Percentiles rank a stretch among this genome's conserved stretches.
These are phyloP conservation scores for Agrochola macilenta DNA, from an alignment of 2,888 invertebrate genomes.

Conservation along the genomic window DNA sequence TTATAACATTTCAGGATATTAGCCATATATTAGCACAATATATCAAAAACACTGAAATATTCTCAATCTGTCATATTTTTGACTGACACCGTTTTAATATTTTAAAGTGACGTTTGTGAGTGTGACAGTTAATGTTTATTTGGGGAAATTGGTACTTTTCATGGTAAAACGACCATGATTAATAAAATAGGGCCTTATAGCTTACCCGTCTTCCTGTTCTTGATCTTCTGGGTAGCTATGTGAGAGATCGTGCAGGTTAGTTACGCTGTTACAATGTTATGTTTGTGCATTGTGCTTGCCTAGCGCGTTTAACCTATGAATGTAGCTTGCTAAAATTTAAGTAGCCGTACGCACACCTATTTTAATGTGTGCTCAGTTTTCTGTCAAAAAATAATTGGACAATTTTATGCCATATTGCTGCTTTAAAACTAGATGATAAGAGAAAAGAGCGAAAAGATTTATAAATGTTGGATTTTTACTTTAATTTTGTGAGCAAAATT, in stretches of 20 bases:
- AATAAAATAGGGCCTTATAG: constrained; percentile 23
- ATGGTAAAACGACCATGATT: not conserved
- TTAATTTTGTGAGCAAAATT: not conserved
- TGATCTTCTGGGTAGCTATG: constrained; percentile 53
- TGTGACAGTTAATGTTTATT: not conserved
- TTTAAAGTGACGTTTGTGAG: not conserved
- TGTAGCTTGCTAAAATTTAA: no score
- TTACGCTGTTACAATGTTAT: constrained; percentile 11
- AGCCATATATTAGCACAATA: no score
- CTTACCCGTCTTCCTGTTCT: constrained; percentile 46
- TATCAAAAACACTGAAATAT: not conserved
- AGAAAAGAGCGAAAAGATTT: not conserved
- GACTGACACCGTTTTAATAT: not conserved
- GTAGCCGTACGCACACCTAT: not conserved
- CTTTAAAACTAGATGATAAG: not conserved
- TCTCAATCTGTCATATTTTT: not conserved
- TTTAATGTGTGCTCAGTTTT: not conserved
- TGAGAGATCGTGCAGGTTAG: constrained; percentile 47
- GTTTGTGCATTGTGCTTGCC: constrained; percentile 29
- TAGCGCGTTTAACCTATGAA: not conserved
- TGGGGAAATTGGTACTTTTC: fast-evolving
- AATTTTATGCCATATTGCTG: not conserved
- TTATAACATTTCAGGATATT: no score
- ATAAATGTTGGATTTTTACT: not conserved
- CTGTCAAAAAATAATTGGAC: no score